Conservation (phyloP, 2,888 invertebrate genomes). For the Campopleginae sp. region DNA sequence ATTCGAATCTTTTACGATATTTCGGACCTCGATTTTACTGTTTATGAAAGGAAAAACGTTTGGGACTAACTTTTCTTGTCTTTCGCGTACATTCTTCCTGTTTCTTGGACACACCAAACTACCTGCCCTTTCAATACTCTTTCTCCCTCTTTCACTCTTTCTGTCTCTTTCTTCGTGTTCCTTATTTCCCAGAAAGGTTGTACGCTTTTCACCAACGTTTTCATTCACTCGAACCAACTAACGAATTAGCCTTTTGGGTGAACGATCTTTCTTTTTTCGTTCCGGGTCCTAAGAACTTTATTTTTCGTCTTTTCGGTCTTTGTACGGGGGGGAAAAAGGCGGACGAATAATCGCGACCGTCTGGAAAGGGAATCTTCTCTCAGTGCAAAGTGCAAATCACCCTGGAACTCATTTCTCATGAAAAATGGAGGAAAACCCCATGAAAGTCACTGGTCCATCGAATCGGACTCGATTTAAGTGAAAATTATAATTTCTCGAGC, state of each 20-base stretch:
- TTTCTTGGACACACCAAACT: constrained; percentile 7
- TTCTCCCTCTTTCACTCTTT: not conserved
- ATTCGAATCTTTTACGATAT: not conserved
- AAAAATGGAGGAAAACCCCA: not conserved
- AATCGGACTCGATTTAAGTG: not conserved
- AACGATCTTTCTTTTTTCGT: constrained; percentile 38
- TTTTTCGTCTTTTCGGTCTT: not conserved
- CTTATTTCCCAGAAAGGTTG: constrained; percentile 37
- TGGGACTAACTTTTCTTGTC: constrained; percentile 5
- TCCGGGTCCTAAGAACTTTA: not conserved
- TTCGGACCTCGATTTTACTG: not conserved
- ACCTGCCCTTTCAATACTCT: constrained; percentile 28
- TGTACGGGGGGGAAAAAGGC: not conserved
- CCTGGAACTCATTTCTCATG: not conserved
- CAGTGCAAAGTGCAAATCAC: not conserved
- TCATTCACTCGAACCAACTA: constrained; percentile 45
- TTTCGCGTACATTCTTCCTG: not conserved
- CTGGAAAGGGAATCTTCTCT: not conserved
- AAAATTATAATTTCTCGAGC: not conserved
- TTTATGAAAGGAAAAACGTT: not conserved
- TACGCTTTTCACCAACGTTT: constrained; percentile 40
- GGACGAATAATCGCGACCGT: not conserved
- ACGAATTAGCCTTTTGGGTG: constrained; percentile 39
- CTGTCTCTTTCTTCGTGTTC: not conserved
- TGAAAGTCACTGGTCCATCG: not conserved